Base-by-base conservation (phyloP, 1,140 invertebrate genomes). In the Drosophila carrolli region DNA sequence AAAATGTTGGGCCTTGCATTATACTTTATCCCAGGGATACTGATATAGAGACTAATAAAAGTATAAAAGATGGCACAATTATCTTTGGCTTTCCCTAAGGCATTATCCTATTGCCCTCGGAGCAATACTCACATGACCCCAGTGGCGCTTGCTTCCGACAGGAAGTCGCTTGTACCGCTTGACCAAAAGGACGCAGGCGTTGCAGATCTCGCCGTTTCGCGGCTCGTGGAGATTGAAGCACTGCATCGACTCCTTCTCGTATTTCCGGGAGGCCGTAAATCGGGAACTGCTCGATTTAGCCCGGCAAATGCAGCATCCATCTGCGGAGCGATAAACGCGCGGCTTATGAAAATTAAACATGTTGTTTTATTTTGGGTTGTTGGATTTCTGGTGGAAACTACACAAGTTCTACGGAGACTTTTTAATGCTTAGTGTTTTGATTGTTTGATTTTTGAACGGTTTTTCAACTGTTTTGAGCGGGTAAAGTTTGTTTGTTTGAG, bases 341-440 rank as follows among this genome's bases (percentile, higher is more conserved):
- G 97, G 97, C 92, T 97, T 97, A 92, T 97, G 97, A 93, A 97
- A 98, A 92, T 96, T 97, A 92, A 97, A 98, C 97, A 98, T 98
- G 81, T 89, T 93, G 81, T 13, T 46, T 13, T 2, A n/a, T 71
- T 23, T 1, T 38, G 16, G 27, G 27, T 43, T 43, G 9, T 27
- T 35, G 14, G 14, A 44, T 60, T 47, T 47, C 5, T 11, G n/a
- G 4, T 50, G 48, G n/a, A 35, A 10, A 35, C 29, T 35, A n/a
- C 48, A 48, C 46, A 50, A 35, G 23, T 50, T 32, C 44, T 23
- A 27, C 13, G 51, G 41, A 41, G 19, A 2, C 41, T 43, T 44
- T 27, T 51, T 29, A 11, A 27, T 5, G 5, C 13, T 35, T 46
- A 50, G 14, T 50, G 14, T 7, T 32, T 59, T 16, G 13, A 16